Evolutionary conservation across 2,888 invertebrate species (phyloP), one percentile per base, ranked within the genome.

Genomic region (Psylliodes chrysocephalus): DNA sequence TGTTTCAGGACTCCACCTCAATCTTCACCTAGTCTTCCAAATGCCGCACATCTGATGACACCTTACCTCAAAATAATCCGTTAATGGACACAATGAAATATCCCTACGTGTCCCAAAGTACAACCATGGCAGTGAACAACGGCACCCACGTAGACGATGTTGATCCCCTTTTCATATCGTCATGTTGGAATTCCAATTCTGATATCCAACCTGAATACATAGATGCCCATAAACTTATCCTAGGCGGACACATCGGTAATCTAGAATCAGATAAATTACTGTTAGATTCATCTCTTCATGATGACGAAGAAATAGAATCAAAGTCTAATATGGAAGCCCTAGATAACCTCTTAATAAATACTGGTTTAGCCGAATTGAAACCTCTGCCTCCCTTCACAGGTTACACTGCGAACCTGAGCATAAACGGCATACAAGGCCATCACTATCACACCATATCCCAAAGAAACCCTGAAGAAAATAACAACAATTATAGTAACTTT

Each of bases 351-450:
- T 28, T 67, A 40, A 35, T 67, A 40, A 88, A 88, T 38, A 86
- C 88, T 46, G 89, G 88, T 52, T 85, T 94, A 67, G 92, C 94
- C 30, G 95, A 95, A 78, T 85, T 94, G 68, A 95, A 94, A 79
- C 91, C 91, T 0, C 84, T 95, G 72, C 94, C 94, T 2, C 94
- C 95, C 3, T 94, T 94, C 81, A 92, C 93, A 44, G 91, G 91
- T 22, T 93, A 93, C 82, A 93, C 94, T 14, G 92, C 92, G 0
- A 92, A 94, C 76, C 84, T 94, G 64, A 92, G 92, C 73, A 94
- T 94, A 81, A 94, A 94, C 82, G 93, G 93, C 57, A 93, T 94
- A 75, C 91, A 92, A 55, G 94, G 94, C 1, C 93, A 93, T 79
- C 94, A 94, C 79, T 94, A 91, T 80, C 93, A 94, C 80, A 90